Evolutionary conservation across 2,113 vertebrate genomes (phyloP).

Genomic region (Actinemys pallida): DNA sequence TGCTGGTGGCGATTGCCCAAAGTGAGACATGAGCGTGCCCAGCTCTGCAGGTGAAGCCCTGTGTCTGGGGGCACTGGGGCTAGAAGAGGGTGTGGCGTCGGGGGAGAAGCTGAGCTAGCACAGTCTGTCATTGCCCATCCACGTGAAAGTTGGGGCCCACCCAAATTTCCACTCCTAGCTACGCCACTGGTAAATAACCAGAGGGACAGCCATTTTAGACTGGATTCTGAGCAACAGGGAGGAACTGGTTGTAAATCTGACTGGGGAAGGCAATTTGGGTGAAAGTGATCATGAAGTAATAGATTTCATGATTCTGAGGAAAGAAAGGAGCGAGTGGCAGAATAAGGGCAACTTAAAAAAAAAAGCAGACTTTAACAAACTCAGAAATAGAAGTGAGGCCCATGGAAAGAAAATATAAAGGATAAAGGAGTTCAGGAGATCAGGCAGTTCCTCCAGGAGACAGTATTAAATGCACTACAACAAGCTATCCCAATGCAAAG

Average conservation of each 20-base stretch:
- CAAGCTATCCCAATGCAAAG: neutral
- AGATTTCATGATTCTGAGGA: neutral
- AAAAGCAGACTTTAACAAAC: neutral
- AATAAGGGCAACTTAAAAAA: neutral
- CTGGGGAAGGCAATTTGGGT: too few relatives aligned
- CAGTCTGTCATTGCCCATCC: too few relatives aligned
- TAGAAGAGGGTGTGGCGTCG: too few relatives aligned
- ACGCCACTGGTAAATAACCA: too few relatives aligned
- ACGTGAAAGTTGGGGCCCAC: too few relatives aligned
- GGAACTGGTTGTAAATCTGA: too few relatives aligned
- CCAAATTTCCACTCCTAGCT: too few relatives aligned
- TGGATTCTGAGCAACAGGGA: too few relatives aligned
- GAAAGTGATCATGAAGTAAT: neutral
- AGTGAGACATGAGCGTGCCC: slow-evolving; percentile 59
- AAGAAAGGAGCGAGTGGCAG: neutral
- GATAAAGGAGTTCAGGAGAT: neutral
- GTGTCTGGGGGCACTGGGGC: too few relatives aligned
- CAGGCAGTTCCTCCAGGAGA: neutral
- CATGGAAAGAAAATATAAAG: neutral
- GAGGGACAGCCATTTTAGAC: too few relatives aligned
- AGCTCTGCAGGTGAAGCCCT: too few relatives aligned
- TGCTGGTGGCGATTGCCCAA: slow-evolving; percentile 88
- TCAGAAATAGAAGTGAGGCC: neutral
- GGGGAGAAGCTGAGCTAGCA: too few relatives aligned
- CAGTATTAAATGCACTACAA: neutral